phyloP scores from a whole-genome alignment of 2,113 vertebrate genomes.

The Callorhinus ursinus region DNA sequence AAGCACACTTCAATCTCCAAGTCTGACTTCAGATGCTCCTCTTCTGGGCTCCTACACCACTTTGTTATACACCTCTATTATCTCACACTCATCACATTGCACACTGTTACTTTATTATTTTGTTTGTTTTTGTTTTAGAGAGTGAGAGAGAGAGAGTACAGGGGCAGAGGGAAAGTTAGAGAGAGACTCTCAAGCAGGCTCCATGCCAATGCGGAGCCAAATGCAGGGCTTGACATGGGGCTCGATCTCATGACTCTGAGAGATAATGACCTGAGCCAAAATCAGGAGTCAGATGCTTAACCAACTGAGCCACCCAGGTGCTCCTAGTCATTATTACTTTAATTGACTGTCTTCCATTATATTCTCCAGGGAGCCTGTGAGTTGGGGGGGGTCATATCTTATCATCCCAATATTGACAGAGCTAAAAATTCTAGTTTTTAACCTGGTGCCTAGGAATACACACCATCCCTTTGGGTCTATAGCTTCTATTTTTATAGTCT shows the following conservation, averaged over 20 bases:
- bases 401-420: not conserved
- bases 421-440: conserved; percentile 36
- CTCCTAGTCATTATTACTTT: not conserved
- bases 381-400: not conserved
- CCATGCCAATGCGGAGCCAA: not conserved
- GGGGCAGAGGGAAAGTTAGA: not conserved
- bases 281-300: not conserved
- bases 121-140: not conserved
- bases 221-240: not conserved
- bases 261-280: not conserved
- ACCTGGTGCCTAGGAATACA: not conserved
- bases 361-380: not conserved
- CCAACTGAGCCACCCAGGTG: not conserved
- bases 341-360: not conserved
- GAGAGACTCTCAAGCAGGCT: not conserved
- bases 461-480: not conserved
- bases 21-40: not conserved
- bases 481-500: not conserved
- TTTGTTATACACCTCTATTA: not conserved
- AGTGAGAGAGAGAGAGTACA: not conserved
- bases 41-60: not conserved
- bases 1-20: not conserved
- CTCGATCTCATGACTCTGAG: not conserved
- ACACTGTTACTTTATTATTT: not conserved
- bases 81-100: not conserved